These are phyloP conservation scores for Sarcophilus harrisii DNA, from an alignment of 2,797 vertebrate species.

Conservation along the genomic window DNA sequence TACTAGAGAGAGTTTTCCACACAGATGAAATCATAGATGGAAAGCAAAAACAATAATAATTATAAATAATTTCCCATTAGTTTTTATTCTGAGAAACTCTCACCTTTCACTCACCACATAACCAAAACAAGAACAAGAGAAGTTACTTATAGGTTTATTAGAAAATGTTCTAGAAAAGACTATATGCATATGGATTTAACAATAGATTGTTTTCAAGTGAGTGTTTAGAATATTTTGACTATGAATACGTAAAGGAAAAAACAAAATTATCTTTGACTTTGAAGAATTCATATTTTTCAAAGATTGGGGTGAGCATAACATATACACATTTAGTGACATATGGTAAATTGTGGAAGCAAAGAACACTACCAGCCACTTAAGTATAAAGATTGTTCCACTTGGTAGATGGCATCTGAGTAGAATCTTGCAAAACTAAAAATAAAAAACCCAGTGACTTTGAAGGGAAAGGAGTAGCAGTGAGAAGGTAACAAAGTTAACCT, in stretches of 20 bases:
- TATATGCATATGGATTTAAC: not conserved
- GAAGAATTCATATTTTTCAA: not conserved
- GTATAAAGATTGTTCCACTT: no score
- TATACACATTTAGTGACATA: not conserved
- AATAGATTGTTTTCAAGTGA: not conserved
- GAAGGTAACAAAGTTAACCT: not conserved
- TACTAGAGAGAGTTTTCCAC: not conserved
- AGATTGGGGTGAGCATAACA: not conserved
- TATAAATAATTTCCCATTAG: not conserved
- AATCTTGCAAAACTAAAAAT: no score
- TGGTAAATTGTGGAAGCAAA: not conserved
- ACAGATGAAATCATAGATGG: not conserved
- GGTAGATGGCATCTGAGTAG: no score
- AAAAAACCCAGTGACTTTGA: no score
- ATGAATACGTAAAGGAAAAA: not conserved
- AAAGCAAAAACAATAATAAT: not conserved
- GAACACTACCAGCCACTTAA: not conserved
- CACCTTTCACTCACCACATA: not conserved
- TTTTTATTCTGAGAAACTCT: not conserved
- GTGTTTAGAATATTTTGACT: not conserved
- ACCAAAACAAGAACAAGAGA: not conserved
- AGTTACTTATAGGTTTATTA: not conserved
- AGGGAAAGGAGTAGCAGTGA: no score
- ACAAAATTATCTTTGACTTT: not conserved
- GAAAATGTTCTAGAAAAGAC: not conserved